Evolutionary conservation across 2,888 invertebrate species (phyloP), one percentile per base, ranked within the genome.

Genomic region (Nymphalis c-album): DNA sequence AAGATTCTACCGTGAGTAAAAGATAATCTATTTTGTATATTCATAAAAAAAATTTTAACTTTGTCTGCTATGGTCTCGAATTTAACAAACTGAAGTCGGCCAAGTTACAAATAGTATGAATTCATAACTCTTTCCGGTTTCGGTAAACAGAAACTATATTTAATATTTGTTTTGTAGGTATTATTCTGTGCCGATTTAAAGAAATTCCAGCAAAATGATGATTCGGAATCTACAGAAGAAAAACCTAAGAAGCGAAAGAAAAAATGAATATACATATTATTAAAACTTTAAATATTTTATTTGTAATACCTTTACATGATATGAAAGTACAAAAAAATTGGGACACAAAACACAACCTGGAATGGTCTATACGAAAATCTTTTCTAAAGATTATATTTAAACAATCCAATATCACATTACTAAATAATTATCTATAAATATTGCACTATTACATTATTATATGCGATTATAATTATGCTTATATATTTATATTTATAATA

Each of bases 141-240:
- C 26, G 26, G 18, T 48, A 48, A 7, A n/a, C 7, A 2, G 7
- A 22, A 17, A n/a, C 7, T n/a, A 16, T 61, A 51, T 20, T 46
- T 50, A 47, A 57, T 55, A 55, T 45, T 68, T 74, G 71, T 72
- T 65, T 92, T 93, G 7, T 82, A 96, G 96, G 94, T 96, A 13
- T 84, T 97, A 55, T 97, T 97, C 85, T 95, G 96, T 85, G 95
- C 96, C n/a, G 96, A 96, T 82, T 86, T 97, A 67, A 95, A 95
- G 88, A 94, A 94, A 86, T 95, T 96, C 83, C 93, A 95, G 91
- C 81, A 88, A 50, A 79, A 75, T 18, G 78, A 79, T 18, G 74
- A 64, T 3, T 62, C 62, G 35, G 70, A 70, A 20, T 69, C 74
- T 3, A 70, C 67, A 47, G 72, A 74, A 26, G 76, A 78, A 16